Evolutionary conservation across 2,113 vertebrate genomes (phyloP), one percentile per base, ranked within the genome.

Genomic region (Scomber scombrus): DNA sequence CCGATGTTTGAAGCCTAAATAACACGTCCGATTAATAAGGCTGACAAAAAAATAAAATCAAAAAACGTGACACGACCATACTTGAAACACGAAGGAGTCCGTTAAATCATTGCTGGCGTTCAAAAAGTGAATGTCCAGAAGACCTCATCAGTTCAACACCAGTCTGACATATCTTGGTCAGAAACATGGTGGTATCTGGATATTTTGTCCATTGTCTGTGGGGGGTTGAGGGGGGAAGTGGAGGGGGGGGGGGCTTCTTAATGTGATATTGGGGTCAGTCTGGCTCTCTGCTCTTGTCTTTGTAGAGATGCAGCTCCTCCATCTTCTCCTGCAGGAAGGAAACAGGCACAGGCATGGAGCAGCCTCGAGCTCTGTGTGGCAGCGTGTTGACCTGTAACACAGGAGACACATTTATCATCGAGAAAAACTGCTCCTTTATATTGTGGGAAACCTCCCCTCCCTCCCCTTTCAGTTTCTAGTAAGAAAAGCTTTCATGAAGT

Each of bases 221-320:
- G 31, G 16, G 43, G 8, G 34, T 6, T 9, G 34, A 10, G 7
- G 34, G 21, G 19, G 45, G n/a, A 3, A 8, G 16, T n/a, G n/a
- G n/a, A n/a, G 5, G 71, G 23, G 15, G 14, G 10, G 56, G 9
- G 67, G 11, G 10, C 6, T 34, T 7, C 8, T 9, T 9, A 9
- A 40, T 2, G 34, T 9, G 1, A 9, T 9, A 26, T 26, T 26
- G 23, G 3, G 55, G n/a, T 78, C 93, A 95, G 91, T 95, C 94
- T 0, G 95, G 94, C 72, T 94, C 95, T 69, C 91, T 71, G 87
- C 91, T 93, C 86, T 95, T 93, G 83, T 95, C 94, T 91, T 89
- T 93, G 88, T 92, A 90, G 62, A 96, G 89, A 47, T 95, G 91
- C 56, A 96, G 82, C 81, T 94, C 94, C 77, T 93, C 93, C 93